Evolutionary conservation across 2,797 vertebrate genomes (phyloP).

Genomic region (Crenichthys baileyi): DNA sequence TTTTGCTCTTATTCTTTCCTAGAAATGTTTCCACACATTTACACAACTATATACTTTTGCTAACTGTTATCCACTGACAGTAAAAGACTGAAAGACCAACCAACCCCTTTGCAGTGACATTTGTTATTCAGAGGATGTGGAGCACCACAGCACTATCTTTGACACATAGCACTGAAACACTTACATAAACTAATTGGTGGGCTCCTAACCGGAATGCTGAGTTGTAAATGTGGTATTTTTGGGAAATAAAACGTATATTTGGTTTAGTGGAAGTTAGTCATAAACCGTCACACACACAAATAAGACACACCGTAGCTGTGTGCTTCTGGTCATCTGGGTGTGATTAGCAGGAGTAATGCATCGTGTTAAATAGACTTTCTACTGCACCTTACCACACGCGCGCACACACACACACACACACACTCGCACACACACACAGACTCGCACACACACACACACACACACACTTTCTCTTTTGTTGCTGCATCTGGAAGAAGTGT

Average conservation of each 20-base stretch:
- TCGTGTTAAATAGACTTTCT: constrained; percentile 75
- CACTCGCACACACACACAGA: constrained; percentile 18
- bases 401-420: constrained; percentile 9
- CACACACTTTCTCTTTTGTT: constrained; percentile 46
- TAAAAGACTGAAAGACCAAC: constrained; percentile 24
- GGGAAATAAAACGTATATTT: constrained; percentile 61
- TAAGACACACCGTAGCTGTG: constrained; percentile 19
- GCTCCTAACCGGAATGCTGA: constrained; percentile 66
- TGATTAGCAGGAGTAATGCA: constrained; percentile 76
- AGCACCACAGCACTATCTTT: constrained; percentile 48
- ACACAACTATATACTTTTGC: neutral
- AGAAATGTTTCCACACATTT: neutral
- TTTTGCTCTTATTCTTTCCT: neutral
- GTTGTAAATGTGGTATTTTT: constrained; percentile 63
- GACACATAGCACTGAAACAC: constrained; percentile 38
- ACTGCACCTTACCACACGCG: constrained; percentile 56
- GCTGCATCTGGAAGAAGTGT: constrained; percentile 66
- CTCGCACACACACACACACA: constrained; percentile 23
- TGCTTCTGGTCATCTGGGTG: constrained; percentile 72
- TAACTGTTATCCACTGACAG: neutral
- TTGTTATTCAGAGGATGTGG: constrained; percentile 69
- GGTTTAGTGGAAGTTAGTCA: constrained; percentile 62
- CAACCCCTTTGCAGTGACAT: constrained; percentile 51
- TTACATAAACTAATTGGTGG: constrained; percentile 45
- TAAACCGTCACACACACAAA: constrained; percentile 36